Base-by-base conservation (phyloP, 2,888 invertebrate genomes). In the Myopa tessellatipennis region DNA sequence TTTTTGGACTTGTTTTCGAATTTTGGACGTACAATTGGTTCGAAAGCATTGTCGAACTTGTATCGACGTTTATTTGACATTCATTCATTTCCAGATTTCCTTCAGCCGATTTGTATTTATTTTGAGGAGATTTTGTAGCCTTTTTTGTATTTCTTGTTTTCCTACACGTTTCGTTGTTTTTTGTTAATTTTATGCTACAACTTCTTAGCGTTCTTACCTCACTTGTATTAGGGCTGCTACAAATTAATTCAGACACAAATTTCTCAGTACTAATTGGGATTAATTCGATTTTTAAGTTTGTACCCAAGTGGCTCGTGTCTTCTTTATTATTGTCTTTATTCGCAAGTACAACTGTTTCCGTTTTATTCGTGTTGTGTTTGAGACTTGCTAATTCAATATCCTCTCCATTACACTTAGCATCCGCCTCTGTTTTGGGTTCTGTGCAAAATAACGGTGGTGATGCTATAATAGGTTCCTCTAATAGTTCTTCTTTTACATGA, bases 371-470 rank as follows among this genome's bases (percentile, higher is more conserved):
- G 38, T 52, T 34, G 1, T 76, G 26, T 74, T 61, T 77, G 50
- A 50, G 8, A 14, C 14, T 50, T 50, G 50, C 50, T 14, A 50
- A 3, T 50, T 81, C 78, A 34, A 78, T 74, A 18, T 65, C 70
- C 58, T 76, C 52, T 18, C 50, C 72, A 3, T 65, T 38, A 78
- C 78, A 52, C 26, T 67, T 45, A 2, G 63, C 60, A 14, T 76
- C 76, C 38, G 26, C 69, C 12, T 85, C 84, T 5, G 81, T 79
- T 6, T 87, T 88, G 0, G 87, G 83, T 50, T 89, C 89, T 0
- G 89, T 87, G 69, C 84, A 85, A 36, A 88, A 85, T 4, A 88
- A 12, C 69, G 89, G 80, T 0, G 89, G 89, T 3, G 89, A 88
- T 89, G 89, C 89, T 16, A 84, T 82, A 45, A 85, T 77, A 0